These are phyloP conservation scores for Mercenaria mercenaria DNA, from an alignment of 1,140 invertebrate genomes.

Conservation along the genomic window DNA sequence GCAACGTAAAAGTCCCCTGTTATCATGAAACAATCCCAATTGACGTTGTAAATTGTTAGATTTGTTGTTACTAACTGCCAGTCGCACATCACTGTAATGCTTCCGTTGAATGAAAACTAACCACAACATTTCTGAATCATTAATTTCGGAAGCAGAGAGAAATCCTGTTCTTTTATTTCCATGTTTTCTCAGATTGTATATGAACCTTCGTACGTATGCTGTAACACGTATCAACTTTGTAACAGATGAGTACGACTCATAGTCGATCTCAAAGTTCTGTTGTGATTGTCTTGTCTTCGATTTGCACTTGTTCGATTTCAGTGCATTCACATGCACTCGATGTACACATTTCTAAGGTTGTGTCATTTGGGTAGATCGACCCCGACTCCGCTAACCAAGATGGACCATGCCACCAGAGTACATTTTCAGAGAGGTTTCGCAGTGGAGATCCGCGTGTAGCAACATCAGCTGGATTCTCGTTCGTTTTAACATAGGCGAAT, in stretches of 20 bases:
- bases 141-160: neutral
- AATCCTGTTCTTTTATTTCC: too few species aligned
- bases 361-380: too few species aligned
- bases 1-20: slow-evolving; percentile 18
- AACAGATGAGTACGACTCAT: neutral
- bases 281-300: too few species aligned
- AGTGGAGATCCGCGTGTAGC: slow-evolving; percentile 2
- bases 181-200: neutral
- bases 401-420: slow-evolving; percentile 17
- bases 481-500: neutral
- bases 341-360: neutral
- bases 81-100: neutral
- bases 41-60: slow-evolving; percentile 27
- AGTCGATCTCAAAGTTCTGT: neutral
- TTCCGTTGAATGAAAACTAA: slow-evolving; percentile 27
- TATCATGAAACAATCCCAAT: neutral
- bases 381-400: neutral
- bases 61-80: neutral
- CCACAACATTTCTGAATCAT: neutral
- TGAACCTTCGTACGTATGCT: neutral
- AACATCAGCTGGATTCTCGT: slow-evolving; percentile 50
- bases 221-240: slow-evolving; percentile 4
- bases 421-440: neutral
- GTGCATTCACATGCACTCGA: neutral
- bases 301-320: neutral